Conservation (phyloP, 2,113 vertebrate species). For the Capricornis sumatraensis region DNA sequence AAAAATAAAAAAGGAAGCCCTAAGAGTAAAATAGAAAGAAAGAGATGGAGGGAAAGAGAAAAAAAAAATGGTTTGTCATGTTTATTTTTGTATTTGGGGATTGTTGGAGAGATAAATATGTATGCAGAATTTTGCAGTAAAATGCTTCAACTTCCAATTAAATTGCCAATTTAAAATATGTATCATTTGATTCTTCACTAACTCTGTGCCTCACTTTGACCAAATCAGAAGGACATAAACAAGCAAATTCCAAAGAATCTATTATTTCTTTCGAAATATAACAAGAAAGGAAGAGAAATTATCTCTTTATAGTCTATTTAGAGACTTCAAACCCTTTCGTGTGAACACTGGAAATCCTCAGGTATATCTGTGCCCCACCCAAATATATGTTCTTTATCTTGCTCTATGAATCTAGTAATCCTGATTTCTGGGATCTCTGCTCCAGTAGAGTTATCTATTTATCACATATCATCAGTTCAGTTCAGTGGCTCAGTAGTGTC, state of each 20-base stretch:
- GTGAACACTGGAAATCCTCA: neutral
- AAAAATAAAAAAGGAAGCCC: slow-evolving; percentile 56
- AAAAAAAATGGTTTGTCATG: neutral
- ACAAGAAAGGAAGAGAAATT: neutral
- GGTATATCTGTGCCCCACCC: neutral
- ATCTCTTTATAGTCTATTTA: neutral
- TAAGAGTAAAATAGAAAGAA: slow-evolving; percentile 46
- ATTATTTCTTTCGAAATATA: slow-evolving; percentile 20
- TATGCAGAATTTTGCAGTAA: neutral
- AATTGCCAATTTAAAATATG: neutral
- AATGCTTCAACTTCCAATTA: neutral
- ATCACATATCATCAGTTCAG: neutral
- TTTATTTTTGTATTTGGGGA: slow-evolving; percentile 4
- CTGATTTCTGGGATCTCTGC: neutral
- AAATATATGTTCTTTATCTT: neutral
- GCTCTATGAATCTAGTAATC: neutral
- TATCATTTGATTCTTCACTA: neutral
- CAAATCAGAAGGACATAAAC: slow-evolving; percentile 2
- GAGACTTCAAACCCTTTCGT: neutral
- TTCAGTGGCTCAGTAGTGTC: neutral
- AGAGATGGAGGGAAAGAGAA: neutral
- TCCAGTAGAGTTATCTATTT: neutral
- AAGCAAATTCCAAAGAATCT: neutral
- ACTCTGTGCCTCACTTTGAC: neutral
- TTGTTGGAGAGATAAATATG: neutral